A percentile compares a stretch with the other conserved stretches of the same genome.
phyloP scores from a whole-genome alignment of 2,888 invertebrate genomes.

The Thalpophila matura region DNA sequence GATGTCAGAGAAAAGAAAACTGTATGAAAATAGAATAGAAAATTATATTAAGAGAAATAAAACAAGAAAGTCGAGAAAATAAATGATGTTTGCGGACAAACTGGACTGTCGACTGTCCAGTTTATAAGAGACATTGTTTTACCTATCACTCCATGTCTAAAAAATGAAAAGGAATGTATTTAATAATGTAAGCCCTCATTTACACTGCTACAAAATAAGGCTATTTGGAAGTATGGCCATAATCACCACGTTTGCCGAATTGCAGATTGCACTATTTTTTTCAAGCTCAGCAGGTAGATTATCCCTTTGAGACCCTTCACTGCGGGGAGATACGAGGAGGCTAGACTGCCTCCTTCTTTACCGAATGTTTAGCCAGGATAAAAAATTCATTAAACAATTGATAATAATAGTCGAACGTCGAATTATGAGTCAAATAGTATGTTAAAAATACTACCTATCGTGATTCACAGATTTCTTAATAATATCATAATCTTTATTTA shows the following conservation, averaged over 20 bases:
- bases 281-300: too few species aligned
- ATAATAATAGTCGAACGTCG: too few species aligned
- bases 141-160: too few species aligned
- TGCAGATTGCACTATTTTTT: too few species aligned
- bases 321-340: too few species aligned
- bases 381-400: too few species aligned
- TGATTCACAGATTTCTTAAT: constrained; percentile 16
- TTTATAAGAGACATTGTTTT: constrained; percentile 13
- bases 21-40: constrained; percentile 36
- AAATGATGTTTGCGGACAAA: constrained; percentile 23
- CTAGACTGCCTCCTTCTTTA: too few species aligned
- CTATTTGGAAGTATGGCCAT: background rate
- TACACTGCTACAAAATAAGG: background rate
- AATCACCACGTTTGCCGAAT: background rate
- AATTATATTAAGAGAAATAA: constrained; percentile 29
- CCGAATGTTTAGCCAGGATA: too few species aligned
- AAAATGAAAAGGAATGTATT: too few species aligned
- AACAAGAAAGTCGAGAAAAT: constrained; percentile 11
- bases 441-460: background rate
- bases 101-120: constrained; percentile 8
- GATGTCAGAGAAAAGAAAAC: constrained; percentile 22
- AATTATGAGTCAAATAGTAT: constrained; percentile 8
- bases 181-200: too few species aligned
- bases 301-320: too few species aligned
- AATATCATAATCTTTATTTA: constrained; percentile 8